Percentiles rank a stretch among this genome's conserved stretches.
These are phyloP conservation scores for Actinostola sp. DNA, from an alignment of 92 coral and sea anemone species.

Conservation along the genomic window DNA sequence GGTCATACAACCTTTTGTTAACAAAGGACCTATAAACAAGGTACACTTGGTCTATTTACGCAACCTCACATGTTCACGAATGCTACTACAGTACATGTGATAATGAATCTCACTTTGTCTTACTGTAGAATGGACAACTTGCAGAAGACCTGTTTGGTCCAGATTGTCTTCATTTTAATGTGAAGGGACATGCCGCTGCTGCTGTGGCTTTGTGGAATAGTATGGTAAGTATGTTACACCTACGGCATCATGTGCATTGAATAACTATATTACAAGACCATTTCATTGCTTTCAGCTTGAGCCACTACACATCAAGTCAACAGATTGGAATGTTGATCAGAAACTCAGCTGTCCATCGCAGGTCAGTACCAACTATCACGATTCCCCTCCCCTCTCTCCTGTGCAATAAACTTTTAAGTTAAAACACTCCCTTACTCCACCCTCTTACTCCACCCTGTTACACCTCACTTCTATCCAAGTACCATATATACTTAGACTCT, in stretches of 20 bases:
- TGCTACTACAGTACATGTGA: too few species aligned
- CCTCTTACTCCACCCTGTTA: too few species aligned
- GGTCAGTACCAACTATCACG: too few species aligned
- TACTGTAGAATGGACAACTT: conserved; percentile 66
- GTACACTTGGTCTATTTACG: too few species aligned
- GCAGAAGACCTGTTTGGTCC: conserved; percentile 67
- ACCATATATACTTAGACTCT: too few species aligned
- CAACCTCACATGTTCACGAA: too few species aligned
- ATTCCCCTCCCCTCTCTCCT: neutral
- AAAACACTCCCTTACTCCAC: too few species aligned
- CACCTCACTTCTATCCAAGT: too few species aligned
- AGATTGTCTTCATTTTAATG: conserved; percentile 92
- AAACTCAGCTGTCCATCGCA: conserved; percentile 61
- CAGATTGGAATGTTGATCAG: conserved; percentile 59
- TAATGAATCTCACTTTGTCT: neutral
- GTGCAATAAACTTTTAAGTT: too few species aligned
- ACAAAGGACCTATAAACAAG: conserved; percentile 44
- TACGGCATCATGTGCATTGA: too few species aligned
- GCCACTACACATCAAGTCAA: conserved; percentile 58
- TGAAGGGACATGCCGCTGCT: conserved; percentile 85
- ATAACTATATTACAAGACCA: too few species aligned
- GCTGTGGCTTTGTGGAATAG: conserved; percentile 91
- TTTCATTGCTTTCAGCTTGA: conserved; percentile 55
- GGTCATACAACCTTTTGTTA: conserved; percentile 83
- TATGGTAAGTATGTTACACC: conserved; percentile 63